Evolutionary conservation across 2,888 invertebrate genomes (phyloP).

Genomic region (Mythimna loreyi): DNA sequence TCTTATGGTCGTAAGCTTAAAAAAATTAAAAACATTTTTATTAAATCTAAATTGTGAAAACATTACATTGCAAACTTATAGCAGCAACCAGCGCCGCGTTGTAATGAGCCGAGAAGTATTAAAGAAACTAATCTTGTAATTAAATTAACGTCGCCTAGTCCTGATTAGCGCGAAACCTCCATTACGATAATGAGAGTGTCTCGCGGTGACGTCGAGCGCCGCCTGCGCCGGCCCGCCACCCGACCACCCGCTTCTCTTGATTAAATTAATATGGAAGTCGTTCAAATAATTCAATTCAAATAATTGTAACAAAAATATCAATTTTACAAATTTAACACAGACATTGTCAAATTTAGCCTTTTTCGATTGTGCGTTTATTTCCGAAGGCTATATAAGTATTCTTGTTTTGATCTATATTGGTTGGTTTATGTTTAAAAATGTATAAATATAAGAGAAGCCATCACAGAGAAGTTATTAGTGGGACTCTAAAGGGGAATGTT

Average conservation of each 20-base stretch:
- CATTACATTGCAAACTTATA: not conserved
- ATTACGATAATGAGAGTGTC: not conserved
- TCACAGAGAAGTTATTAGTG: not conserved
- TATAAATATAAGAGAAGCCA: not conserved
- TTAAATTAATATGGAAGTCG: not conserved
- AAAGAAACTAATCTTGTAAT: conserved; percentile 5
- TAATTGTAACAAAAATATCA: not conserved
- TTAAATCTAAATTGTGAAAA: not conserved
- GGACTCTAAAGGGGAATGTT: not conserved
- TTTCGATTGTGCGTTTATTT: not conserved
- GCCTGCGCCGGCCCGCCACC: no score
- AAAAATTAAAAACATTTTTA: not conserved
- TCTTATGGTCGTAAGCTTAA: not conserved
- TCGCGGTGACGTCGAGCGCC: not conserved
- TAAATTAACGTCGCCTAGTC: conserved; percentile 3
- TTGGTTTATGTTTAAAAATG: not conserved
- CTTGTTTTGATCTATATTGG: not conserved
- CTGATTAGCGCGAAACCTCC: not conserved
- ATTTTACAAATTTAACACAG: not conserved
- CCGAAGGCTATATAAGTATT: no score
- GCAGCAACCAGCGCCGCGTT: not conserved
- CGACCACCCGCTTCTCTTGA: no score
- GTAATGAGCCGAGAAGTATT: not conserved
- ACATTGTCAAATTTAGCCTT: not conserved
- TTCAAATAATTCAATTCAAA: not conserved